Conservation (phyloP, 2,797 vertebrate species). For the Carcharodon carcharias region DNA sequence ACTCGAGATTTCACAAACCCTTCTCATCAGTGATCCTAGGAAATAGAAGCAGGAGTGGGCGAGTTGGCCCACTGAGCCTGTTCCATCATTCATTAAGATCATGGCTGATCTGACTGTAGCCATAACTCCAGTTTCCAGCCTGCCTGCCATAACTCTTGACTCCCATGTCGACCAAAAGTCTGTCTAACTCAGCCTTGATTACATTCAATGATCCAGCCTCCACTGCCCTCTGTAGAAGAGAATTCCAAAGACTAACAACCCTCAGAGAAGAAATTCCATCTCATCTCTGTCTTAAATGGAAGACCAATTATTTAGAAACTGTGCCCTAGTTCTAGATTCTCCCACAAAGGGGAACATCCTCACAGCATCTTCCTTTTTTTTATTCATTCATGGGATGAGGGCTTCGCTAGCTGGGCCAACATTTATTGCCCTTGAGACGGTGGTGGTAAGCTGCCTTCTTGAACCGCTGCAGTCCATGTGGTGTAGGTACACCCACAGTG, state of each 20-base stretch:
- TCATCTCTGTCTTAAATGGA: not conserved
- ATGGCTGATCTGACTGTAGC: too few species aligned
- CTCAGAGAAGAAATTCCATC: not conserved
- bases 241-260: not conserved
- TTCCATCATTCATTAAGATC: too few species aligned
- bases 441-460: too few species aligned
- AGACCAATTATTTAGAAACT: not conserved
- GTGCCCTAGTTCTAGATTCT: not conserved
- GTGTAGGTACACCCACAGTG: too few species aligned
- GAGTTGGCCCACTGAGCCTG: too few species aligned
- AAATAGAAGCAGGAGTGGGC: too few species aligned
- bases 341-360: not conserved
- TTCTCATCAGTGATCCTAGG: too few species aligned
- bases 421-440: too few species aligned
- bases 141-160: not conserved
- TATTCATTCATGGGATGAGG: too few species aligned
- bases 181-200: not conserved
- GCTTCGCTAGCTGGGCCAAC: too few species aligned
- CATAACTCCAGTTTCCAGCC: not conserved
- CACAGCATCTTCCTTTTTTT: not conserved
- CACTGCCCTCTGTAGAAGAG: not conserved
- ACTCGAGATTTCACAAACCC: too few species aligned
- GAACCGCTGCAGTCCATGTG: too few species aligned
- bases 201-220: not conserved
- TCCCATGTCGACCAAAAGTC: not conserved